phyloP scores from a whole-genome alignment of 2,797 vertebrate species.

The Syndactyla subalaris region DNA sequence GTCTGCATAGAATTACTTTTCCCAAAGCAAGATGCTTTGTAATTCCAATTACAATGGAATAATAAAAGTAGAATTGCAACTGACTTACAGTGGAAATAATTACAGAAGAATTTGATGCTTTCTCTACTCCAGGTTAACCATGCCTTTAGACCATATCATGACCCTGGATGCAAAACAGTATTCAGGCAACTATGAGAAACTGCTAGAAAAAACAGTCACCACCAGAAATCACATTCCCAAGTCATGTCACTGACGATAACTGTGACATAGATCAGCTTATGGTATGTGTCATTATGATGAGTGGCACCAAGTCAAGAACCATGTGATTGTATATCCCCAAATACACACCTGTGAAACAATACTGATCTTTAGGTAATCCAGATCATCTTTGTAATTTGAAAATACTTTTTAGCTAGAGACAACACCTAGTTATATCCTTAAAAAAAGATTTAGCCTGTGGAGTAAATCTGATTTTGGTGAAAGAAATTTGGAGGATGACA shows the following conservation, averaged over 20 bases:
- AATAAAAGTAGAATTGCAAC: neutral
- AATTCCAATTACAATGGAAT: neutral
- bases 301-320: neutral
- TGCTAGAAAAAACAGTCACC: neutral
- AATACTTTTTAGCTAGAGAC: neutral
- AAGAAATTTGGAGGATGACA: neutral
- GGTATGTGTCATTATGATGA: neutral
- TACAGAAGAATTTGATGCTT: neutral
- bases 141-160: neutral
- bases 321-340: neutral
- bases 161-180: accelerated
- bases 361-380: neutral
- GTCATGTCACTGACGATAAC: neutral
- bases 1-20: neutral
- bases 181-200: neutral
- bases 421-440: neutral
- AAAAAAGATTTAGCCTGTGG: neutral
- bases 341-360: neutral
- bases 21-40: neutral
- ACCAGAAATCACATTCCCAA: neutral
- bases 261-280: neutral
- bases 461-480: neutral
- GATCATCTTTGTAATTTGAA: neutral
- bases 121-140: neutral
- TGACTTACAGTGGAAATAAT: neutral